Conservation (phyloP, 2,888 invertebrate species). For the Rugalucina vietnamica region DNA sequence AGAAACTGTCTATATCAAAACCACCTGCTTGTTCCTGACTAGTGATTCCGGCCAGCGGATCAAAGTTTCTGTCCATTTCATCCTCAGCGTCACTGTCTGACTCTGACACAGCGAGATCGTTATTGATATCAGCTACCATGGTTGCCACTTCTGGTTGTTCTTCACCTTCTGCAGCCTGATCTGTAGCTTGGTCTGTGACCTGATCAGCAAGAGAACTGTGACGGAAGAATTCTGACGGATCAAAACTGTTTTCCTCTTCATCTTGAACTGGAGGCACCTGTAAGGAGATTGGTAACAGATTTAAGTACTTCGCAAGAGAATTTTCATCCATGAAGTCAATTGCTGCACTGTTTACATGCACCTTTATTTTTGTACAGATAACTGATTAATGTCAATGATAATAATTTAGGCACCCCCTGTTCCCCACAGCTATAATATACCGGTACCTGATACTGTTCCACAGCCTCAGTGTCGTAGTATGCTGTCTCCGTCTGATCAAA, state of each 20-base stretch:
- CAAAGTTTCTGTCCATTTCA: slow-evolving; percentile 47
- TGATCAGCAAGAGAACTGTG: slow-evolving; percentile 76
- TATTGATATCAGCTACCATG: slow-evolving; percentile 82
- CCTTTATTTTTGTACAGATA: too few relatives aligned
- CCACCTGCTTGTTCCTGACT: background rate
- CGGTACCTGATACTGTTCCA: slow-evolving; percentile 62
- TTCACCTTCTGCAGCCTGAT: slow-evolving; percentile 51
- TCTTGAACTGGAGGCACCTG: slow-evolving; percentile 61
- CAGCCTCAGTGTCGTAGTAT: slow-evolving; percentile 19
- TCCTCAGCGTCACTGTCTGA: slow-evolving; percentile 85
- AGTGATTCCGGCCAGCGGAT: slow-evolving; percentile 1
- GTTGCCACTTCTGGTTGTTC: slow-evolving; percentile 73
- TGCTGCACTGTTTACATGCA: too few relatives aligned
- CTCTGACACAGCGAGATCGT: slow-evolving; percentile 87
- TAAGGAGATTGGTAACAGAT: too few relatives aligned
- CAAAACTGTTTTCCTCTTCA: slow-evolving; percentile 79
- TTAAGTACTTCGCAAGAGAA: too few relatives aligned
- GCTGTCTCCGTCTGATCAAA: background rate
- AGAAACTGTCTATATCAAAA: slow-evolving; percentile 5
- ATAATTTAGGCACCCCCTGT: too few relatives aligned
- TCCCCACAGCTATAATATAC: too few relatives aligned
- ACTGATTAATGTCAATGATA: too few relatives aligned
- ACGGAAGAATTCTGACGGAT: slow-evolving; percentile 79
- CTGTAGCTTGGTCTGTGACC: slow-evolving; percentile 65
- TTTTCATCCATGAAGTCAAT: too few relatives aligned